Evolutionary conservation across 2,113 vertebrate genomes (phyloP), one percentile per base, ranked within the genome.

Genomic region (Gymnobelideus leadbeateri): DNA sequence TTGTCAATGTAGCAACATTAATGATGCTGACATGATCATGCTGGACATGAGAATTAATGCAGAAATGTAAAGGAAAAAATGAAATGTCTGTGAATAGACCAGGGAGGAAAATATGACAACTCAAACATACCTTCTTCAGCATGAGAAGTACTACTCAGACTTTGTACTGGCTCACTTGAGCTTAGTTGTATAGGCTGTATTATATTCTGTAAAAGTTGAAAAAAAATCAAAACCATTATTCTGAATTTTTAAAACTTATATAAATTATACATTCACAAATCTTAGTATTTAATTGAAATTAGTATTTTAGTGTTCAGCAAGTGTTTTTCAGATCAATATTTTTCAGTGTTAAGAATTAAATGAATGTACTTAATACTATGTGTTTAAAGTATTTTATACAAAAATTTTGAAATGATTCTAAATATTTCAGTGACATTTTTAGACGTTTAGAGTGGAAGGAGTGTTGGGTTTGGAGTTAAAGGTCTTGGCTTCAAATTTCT

Each of bases 51-150:
- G 37, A 43, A 2, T 84, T 84, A 84, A 84, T 84, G 68, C 89
- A 96, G 92, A 91, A 8, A 90, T 10, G 89, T 31, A 16, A 91
- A 93, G 77, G 49, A 93, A 94, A 46, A 57, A 57, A 61, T 37
- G 51, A 91, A 91, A 93, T 54, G 24, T 37, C 0, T 50, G 28
- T 49, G 51, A 90, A 95, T 50, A 94, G 77, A 95, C 14, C 43
- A 92, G 25, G 92, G 90, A 93, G 16, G 51, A 93, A 89, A 98
- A 92, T 4, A 37, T 96, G 28, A 46, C n/a, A 96, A 96, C 0
- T 49, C 55, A 97, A 55, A 95, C 94, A 0, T 99, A 99, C 99
- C 99, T 99, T 98, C 97, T 95, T 97, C 97, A 96, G 93, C 50
- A 92, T 96, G 94, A 94, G 11, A 95, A 94, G 89, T 57, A 51